phyloP scores from a whole-genome alignment of 2,888 invertebrate genomes.

The Thecocarcelia acutangulata region DNA sequence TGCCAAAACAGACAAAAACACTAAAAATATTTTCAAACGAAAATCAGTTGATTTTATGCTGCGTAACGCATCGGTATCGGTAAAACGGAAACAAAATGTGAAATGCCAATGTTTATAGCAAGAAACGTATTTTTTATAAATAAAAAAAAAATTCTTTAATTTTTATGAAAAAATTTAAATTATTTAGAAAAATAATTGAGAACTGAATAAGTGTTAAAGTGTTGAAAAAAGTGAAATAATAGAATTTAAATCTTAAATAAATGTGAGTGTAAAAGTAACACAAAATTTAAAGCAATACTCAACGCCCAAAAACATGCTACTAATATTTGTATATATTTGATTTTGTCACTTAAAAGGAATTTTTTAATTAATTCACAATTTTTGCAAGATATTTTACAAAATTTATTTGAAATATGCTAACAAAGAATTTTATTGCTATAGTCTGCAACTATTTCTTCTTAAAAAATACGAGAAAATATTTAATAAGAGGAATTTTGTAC shows the following conservation, averaged over 20 bases:
- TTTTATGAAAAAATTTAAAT: not conserved
- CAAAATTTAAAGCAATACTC: too few species aligned
- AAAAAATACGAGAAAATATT: too few species aligned
- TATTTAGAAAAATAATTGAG: not conserved
- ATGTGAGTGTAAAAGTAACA: too few species aligned
- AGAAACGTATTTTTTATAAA: conserved; percentile 46
- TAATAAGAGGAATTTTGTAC: too few species aligned
- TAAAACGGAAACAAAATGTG: conserved; percentile 36
- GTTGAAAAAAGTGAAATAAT: not conserved
- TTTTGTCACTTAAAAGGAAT: too few species aligned
- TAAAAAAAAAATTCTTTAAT: conserved; percentile 3
- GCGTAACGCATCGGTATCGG: conserved; percentile 75
- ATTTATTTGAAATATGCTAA: too few species aligned
- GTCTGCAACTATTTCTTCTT: too few species aligned
- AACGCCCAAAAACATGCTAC: conserved; percentile 6
- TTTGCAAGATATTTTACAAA: too few species aligned
- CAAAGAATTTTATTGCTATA: too few species aligned
- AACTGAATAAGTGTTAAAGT: not conserved
- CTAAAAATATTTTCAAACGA: conserved; percentile 73
- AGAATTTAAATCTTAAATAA: not conserved
- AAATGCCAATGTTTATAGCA: not conserved
- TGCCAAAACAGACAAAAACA: conserved; percentile 74
- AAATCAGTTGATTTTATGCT: conserved; percentile 81
- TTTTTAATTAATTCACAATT: too few species aligned
- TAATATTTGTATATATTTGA: too few species aligned